A percentile compares a stretch with the other conserved stretches of the same genome.
phyloP scores from a whole-genome alignment of 2,888 invertebrate species.

The Diogma glabrata region DNA sequence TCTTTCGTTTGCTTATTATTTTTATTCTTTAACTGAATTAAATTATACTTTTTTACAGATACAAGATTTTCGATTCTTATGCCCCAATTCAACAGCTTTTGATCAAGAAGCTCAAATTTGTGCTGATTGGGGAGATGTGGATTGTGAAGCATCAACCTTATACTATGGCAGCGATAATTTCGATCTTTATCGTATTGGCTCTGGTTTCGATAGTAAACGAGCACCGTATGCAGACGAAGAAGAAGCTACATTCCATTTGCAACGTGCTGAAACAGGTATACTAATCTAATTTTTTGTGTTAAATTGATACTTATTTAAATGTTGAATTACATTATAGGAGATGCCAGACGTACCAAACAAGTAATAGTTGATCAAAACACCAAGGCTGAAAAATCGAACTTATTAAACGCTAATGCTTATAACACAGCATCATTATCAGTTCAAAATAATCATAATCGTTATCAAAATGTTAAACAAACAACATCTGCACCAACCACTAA shows the following conservation, averaged over 20 bases:
- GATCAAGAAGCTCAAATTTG: constrained; percentile 88
- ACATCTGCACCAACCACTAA: constrained; percentile 28
- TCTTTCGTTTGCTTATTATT: too few relatives aligned
- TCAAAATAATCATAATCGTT: not conserved
- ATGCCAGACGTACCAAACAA: constrained; percentile 28
- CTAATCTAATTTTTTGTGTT: constrained; percentile 1
- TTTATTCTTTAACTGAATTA: too few relatives aligned
- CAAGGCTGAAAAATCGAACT: constrained; percentile 23
- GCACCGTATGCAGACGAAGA: constrained; percentile 48
- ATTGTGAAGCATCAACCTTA: constrained; percentile 69
- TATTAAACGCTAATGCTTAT: not conserved
- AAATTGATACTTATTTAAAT: not conserved
- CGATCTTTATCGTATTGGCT: constrained; percentile 71
- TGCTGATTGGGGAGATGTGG: constrained; percentile 83
- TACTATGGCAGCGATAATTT: constrained; percentile 75
- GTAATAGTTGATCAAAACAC: constrained; percentile 31
- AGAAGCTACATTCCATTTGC: constrained; percentile 59
- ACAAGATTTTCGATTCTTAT: constrained; percentile 75
- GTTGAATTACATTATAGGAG: constrained; percentile 1
- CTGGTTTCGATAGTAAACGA: constrained; percentile 59
- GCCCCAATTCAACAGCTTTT: constrained; percentile 81
- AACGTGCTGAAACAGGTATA: constrained; percentile 55
- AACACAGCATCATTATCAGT: too few relatives aligned
- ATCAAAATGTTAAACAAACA: constrained; percentile 17
- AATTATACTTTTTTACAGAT: constrained; percentile 38